These are phyloP conservation scores for Entomobrya proxima DNA, from an alignment of 2,888 invertebrate genomes.

Conservation along the genomic window DNA sequence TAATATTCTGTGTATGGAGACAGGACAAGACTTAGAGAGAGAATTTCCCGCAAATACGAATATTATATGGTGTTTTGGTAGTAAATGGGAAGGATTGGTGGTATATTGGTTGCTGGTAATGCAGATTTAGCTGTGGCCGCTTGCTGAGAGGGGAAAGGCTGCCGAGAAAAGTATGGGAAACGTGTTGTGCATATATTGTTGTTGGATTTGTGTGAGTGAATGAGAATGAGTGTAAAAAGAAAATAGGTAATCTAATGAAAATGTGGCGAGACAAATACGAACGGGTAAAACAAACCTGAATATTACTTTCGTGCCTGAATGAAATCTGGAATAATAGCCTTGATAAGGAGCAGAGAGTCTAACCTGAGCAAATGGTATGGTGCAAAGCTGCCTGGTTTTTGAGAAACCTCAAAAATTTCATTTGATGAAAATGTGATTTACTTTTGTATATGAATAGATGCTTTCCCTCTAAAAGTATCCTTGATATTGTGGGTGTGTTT, in stretches of 20 bases:
- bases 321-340: neutral
- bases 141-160: neutral
- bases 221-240: conserved; percentile 23
- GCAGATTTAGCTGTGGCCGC: neutral
- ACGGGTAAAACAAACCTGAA: neutral
- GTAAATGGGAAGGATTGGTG: neutral
- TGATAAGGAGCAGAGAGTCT: neutral
- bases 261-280: conserved; percentile 37
- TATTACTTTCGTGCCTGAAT: neutral
- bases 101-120: neutral
- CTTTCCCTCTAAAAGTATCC: neutral
- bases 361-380: neutral
- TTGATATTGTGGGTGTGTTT: neutral
- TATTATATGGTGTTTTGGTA: neutral
- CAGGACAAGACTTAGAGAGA: neutral
- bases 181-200: conserved; percentile 49
- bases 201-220: conserved; percentile 20
- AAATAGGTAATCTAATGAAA: conserved; percentile 49
- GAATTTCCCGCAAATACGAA: neutral
- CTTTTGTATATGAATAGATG: neutral
- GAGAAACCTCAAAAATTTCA: conserved; percentile 58
- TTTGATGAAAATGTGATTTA: conserved; percentile 39
- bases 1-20: neutral
- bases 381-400: conserved; percentile 10
- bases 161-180: neutral